Percentiles rank a stretch among this genome's conserved stretches.
Conservation (phyloP, 2,888 invertebrate genomes). For the Cryptocephalus moraei region DNA sequence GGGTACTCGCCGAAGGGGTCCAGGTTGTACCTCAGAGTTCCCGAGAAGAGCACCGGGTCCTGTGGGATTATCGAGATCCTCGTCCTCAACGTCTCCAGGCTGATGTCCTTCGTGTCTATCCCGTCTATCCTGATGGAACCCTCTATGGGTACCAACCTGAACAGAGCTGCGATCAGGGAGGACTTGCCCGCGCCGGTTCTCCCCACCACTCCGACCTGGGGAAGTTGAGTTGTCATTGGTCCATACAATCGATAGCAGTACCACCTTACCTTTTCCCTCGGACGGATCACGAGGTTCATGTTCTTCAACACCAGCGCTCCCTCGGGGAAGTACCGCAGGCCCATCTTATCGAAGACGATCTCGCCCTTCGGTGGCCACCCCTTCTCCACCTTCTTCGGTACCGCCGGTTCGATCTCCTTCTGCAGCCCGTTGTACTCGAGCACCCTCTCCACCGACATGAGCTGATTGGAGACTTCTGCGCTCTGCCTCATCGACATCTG, state of each 20-base stretch:
- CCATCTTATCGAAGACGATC: slow-evolving; percentile 49
- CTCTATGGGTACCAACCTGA: slow-evolving; percentile 60
- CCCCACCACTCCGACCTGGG: slow-evolving; percentile 69
- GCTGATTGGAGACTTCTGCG: slow-evolving; percentile 62
- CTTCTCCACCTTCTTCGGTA: slow-evolving; percentile 27
- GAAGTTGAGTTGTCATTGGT: no score
- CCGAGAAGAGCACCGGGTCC: slow-evolving; percentile 47
- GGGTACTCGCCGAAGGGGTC: slow-evolving; percentile 64
- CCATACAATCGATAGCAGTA: no score
- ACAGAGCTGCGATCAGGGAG: slow-evolving; percentile 65
- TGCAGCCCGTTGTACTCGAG: slow-evolving; percentile 65
- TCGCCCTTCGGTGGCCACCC: slow-evolving; percentile 60
- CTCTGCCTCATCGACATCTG: slow-evolving; percentile 70
- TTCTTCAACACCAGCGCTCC: slow-evolving; percentile 59
- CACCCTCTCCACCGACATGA: slow-evolving; percentile 72
- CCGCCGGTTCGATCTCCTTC: slow-evolving; percentile 51
- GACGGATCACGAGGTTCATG: slow-evolving; percentile 54
- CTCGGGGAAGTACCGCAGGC: slow-evolving; percentile 53
- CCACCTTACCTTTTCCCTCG: slow-evolving; percentile 51
- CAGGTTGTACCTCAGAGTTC: slow-evolving; percentile 55
- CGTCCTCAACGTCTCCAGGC: slow-evolving; percentile 44
- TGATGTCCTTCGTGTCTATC: slow-evolving; percentile 46
- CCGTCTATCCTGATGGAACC: slow-evolving; percentile 65
- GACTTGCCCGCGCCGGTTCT: slow-evolving; percentile 79
- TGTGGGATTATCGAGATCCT: slow-evolving; percentile 49